Base-by-base conservation (phyloP, 1,140 invertebrate species). In the Drosophila setifemur region DNA sequence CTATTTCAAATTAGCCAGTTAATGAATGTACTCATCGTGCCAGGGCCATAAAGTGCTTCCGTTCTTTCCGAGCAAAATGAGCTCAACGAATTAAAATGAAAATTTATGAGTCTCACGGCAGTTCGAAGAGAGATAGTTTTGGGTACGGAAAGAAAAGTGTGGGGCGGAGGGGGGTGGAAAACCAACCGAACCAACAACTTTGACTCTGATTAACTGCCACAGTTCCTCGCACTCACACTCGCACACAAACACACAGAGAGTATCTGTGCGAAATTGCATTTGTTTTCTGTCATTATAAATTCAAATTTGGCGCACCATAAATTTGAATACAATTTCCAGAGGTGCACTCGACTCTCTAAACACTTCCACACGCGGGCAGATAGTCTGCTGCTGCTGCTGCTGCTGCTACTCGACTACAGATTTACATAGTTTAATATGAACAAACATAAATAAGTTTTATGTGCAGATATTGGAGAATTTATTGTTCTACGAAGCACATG, bases 221-320 rank as follows among this genome's bases (percentile, higher is more conserved):
- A 77, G 78, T 63, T 72, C 26, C 37, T 58, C 29, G 45, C 42
- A 39, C 35, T 37, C 16, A 18, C 42, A 31, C 33, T 12, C 12
- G 5, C 4, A 12, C 12, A 35, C 33, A n/a, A n/a, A n/a, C 7
- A 14, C 33, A 11, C 33, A 37, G 29, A n/a, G n/a, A 23, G 7
- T 66, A 33, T 35, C 26, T 39, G 19, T 26, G 63, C 28, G 52
- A 74, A 74, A 83, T 66, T 79, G 78, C 78, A 83, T 83, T 83
- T 83, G 78, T 85, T 83, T 74, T 71, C 64, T 74, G 78, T 83
- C 78, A 83, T 83, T 83, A 83, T 83, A 83, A 85, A 83, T 83
- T 83, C 74, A 85, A 85, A 83, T 85, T 79, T 83, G 74, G 70
- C 75, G 43, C 58, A 35, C 81, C 55, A 86, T 83, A 83, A 85